Conservation (phyloP, 2,797 vertebrate species). For the Helarctos malayanus region DNA sequence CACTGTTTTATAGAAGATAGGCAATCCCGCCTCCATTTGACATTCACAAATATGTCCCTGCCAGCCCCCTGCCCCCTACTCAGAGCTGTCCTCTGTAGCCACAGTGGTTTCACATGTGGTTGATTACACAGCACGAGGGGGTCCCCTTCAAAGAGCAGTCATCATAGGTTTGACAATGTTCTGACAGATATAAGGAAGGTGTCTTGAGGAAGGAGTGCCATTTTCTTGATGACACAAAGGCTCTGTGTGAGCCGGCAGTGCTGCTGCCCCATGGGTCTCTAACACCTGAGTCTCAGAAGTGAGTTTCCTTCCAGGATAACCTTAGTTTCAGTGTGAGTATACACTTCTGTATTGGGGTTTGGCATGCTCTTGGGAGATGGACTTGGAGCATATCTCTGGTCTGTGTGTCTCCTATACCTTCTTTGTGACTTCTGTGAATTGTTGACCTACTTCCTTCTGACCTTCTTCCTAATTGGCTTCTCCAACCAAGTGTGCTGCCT, state of each 20-base stretch:
- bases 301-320: neutral
- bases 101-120: too few relatives aligned
- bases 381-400: neutral
- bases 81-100: neutral
- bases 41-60: neutral
- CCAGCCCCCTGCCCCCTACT: neutral
- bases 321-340: neutral
- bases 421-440: neutral
- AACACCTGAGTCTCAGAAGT: neutral
- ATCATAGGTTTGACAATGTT: neutral
- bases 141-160: neutral
- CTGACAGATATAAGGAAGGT: neutral
- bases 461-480: neutral
- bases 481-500: neutral
- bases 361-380: neutral
- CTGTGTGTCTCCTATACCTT: neutral
- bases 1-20: neutral
- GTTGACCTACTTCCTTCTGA: neutral
- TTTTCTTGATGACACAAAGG: fast-evolving
- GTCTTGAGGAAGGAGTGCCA: neutral
- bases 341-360: neutral
- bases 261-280: neutral
- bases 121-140: neutral
- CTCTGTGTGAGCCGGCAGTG: neutral
- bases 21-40: neutral